Evolutionary conservation across 1,140 invertebrate genomes (phyloP), one percentile per base, ranked within the genome.

Genomic region (Drosophila kepulauana): DNA sequence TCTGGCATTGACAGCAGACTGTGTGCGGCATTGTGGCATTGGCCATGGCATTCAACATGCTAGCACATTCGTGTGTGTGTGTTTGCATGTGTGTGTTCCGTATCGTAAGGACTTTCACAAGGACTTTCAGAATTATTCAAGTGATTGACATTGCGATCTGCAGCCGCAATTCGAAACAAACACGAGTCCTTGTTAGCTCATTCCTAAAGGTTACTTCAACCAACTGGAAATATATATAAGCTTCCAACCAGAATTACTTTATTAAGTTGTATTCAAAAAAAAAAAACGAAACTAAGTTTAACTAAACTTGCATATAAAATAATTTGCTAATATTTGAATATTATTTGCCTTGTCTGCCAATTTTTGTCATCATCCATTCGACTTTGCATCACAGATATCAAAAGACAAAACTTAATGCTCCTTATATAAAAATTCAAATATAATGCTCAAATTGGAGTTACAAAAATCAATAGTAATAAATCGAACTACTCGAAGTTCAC

Each of bases 1-100:
- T 71, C 82, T 86, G 82, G 82, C 82, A 81, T 86, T 86, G 82
- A 81, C 82, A 81, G 35, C 78, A 51, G 65, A 63, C 75, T 81
- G 63, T 65, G 57, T 58, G 61, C 25, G 48, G 35, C 35, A 38
- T 38, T 30, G 41, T 61, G 58, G 43, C 58, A 49, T 51, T 81
- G 79, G 75, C 80, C 65, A 51, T 78, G 74, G 69, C 75, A 81
- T 75, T 85, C 78, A 61, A 56, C 54, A 68, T 71, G 78, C 74
- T 64, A 67, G 41, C 80, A 67, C 65, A 56, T 62, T 77, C 46
- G 43, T 73, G 69, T 10, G 35, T 38, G 35, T 38, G 69, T 8
- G 35, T 38, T 7, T 38, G 35, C 2, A 10, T 62, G 72, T 45
- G 46, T 77, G 73, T 74, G 64, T 56, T 63, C 57, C 46, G 30